Evolutionary conservation across 2,797 vertebrate species (phyloP).

Genomic region (Cynopterus sphinx): DNA sequence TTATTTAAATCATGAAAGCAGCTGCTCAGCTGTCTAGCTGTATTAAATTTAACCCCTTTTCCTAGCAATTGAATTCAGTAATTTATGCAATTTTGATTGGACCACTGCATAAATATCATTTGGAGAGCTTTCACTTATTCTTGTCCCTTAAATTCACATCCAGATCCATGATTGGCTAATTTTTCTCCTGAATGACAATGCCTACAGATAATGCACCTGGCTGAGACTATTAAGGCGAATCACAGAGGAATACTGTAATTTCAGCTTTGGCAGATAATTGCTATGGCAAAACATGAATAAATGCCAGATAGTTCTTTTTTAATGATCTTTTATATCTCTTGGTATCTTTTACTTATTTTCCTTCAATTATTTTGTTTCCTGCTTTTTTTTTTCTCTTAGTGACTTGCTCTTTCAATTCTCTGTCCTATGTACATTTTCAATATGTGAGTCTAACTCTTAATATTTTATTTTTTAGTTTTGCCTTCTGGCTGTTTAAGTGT

Average conservation of each 20-base stretch:
- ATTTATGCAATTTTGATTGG: constrained; percentile 82
- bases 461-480: background rate
- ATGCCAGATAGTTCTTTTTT: constrained; percentile 20
- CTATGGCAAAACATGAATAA: constrained; percentile 61
- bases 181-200: constrained; percentile 68
- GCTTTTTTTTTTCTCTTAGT: background rate
- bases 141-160: constrained; percentile 59
- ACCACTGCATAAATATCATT: constrained; percentile 67
- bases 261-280: constrained; percentile 53
- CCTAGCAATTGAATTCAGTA: constrained; percentile 82
- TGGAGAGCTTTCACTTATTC: constrained; percentile 64
- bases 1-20: constrained; percentile 95
- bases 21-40: constrained; percentile 89
- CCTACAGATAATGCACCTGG: constrained; percentile 64
- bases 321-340: background rate
- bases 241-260: constrained; percentile 51
- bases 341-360: background rate
- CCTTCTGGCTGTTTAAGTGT: background rate
- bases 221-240: constrained; percentile 51
- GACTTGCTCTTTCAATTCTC: background rate
- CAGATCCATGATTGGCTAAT: constrained; percentile 54
- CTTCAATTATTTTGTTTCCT: constrained; percentile 18
- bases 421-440: background rate
- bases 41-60: constrained; percentile 90
- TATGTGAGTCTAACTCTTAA: background rate